Conservation (phyloP, 92 coral and sea anemone species). For the Metridium senile region DNA sequence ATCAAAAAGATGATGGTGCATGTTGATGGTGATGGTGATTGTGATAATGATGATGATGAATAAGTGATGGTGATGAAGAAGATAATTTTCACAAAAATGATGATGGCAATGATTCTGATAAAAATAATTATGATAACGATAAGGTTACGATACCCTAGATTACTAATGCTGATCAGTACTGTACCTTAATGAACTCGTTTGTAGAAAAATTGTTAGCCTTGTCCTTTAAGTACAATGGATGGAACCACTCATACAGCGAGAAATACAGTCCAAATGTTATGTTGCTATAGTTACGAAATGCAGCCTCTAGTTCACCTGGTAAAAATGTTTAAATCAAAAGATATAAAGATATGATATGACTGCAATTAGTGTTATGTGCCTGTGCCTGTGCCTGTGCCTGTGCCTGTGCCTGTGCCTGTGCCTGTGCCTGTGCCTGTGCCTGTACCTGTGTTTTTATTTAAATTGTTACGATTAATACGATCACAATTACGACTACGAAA, state of each 20-base stretch:
- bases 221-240: constrained; percentile 83
- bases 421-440: too few species aligned
- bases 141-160: too few species aligned
- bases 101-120: background rate
- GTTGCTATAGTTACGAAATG: constrained; percentile 62
- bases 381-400: too few species aligned
- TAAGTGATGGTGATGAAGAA: background rate
- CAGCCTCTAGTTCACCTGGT: constrained; percentile 76
- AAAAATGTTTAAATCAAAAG: background rate
- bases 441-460: too few species aligned
- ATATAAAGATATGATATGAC: background rate
- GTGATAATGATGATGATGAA: background rate
- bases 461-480: too few species aligned
- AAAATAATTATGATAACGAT: background rate
- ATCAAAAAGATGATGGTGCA: background rate
- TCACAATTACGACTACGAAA: too few species aligned
- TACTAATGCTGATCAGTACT: too few species aligned
- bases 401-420: too few species aligned
- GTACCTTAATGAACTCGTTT: constrained; percentile 69
- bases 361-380: too few species aligned
- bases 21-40: background rate
- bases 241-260: constrained; percentile 89
- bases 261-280: constrained; percentile 86
- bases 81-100: too few species aligned
- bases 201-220: constrained; percentile 64